These are phyloP conservation scores for Sisor rabdophorus DNA, from an alignment of 2,113 vertebrate genomes.

Conservation along the genomic window DNA sequence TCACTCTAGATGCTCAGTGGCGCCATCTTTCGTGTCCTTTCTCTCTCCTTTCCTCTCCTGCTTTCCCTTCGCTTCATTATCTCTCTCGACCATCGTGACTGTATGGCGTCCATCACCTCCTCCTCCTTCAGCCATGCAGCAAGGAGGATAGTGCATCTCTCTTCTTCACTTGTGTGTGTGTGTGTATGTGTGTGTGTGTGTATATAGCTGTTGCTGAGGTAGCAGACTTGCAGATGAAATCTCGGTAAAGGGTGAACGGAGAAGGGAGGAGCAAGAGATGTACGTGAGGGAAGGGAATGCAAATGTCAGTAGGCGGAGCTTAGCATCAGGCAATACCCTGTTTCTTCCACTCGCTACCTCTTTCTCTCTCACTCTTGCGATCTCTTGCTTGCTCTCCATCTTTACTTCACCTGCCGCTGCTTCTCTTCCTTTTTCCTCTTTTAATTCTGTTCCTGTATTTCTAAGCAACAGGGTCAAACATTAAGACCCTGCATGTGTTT, in stretches of 20 bases:
- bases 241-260: slow-evolving; percentile 67
- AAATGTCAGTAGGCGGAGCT: slow-evolving; percentile 66
- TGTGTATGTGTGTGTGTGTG: neutral
- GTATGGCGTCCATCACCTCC: slow-evolving; percentile 30
- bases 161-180: neutral
- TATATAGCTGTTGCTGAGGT: slow-evolving; percentile 51
- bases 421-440: neutral
- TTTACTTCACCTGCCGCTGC: slow-evolving; percentile 12
- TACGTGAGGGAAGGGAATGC: slow-evolving; percentile 49
- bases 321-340: slow-evolving; percentile 63
- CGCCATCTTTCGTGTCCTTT: slow-evolving; percentile 30
- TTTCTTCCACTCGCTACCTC: slow-evolving; percentile 43
- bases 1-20: slow-evolving; percentile 52
- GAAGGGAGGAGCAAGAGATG: slow-evolving; percentile 31
- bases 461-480: neutral
- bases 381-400: slow-evolving; percentile 45
- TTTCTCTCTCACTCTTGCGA: slow-evolving; percentile 45
- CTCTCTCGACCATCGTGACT: slow-evolving; percentile 47
- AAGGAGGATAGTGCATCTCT: neutral
- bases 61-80: slow-evolving; percentile 33
- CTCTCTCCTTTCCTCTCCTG: neutral
- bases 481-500: neutral
- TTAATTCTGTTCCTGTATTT: too few species aligned
- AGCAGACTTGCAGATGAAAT: slow-evolving; percentile 60
- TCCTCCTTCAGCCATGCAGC: slow-evolving; percentile 30